Evolutionary conservation across 2,113 vertebrate species (phyloP).

Genomic region (Prinia subflava): DNA sequence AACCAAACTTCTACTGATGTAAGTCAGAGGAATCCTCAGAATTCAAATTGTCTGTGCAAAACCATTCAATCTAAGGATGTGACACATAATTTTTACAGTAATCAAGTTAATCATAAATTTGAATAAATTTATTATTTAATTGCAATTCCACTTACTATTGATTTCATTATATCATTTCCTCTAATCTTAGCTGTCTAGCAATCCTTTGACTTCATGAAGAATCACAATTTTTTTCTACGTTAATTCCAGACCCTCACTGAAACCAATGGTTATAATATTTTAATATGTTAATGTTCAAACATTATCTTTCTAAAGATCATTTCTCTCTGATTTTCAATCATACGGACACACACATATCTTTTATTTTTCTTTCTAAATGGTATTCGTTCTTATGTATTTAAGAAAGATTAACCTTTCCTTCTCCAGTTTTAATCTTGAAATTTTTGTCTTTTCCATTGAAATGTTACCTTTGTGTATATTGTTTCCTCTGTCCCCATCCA

Average conservation of each 20-base stretch:
- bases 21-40: not conserved
- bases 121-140: not conserved
- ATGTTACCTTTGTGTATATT: not conserved
- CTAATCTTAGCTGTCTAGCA: not conserved
- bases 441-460: not conserved
- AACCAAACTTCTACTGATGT: not conserved
- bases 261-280: not conserved
- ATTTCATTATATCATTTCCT: not conserved
- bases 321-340: not conserved
- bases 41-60: not conserved
- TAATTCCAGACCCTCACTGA: not conserved
- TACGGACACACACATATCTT: rapidly evolving
- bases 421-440: not conserved
- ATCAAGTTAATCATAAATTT: not conserved
- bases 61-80: not conserved
- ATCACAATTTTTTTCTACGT: not conserved
- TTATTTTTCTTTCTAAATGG: not conserved
- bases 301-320: not conserved
- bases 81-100: not conserved
- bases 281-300: not conserved
- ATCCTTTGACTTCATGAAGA: not conserved
- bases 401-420: not conserved
- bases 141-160: not conserved
- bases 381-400: not conserved
- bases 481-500: not conserved